Percentiles rank a stretch among this genome's conserved stretches.
Conservation (phyloP, 2,888 invertebrate species). For the Phrixothrix hirtus region DNA sequence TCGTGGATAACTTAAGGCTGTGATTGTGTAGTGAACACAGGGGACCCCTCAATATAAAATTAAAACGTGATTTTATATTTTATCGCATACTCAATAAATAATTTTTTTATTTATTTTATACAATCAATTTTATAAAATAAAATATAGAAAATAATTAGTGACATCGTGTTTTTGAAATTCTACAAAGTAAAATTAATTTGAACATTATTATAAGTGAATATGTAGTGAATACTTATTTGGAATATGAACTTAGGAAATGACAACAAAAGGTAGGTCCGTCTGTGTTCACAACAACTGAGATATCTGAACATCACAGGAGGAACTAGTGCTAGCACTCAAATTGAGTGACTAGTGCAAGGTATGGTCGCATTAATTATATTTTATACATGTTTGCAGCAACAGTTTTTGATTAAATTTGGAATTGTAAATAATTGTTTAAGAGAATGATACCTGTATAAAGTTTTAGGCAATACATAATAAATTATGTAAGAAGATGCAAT, state of each 20-base stretch:
- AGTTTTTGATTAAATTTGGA: no score
- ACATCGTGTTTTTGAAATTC: no score
- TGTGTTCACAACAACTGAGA: slow-evolving; percentile 60
- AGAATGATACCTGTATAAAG: no score
- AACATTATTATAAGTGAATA: no score
- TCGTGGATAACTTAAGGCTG: slow-evolving; percentile 44
- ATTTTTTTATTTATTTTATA: slow-evolving; percentile 30
- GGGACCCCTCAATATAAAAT: slow-evolving; percentile 40
- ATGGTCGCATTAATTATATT: slow-evolving; percentile 58
- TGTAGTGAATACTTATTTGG: no score
- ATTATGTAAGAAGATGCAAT: no score
- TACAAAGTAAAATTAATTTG: no score
- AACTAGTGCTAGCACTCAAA: slow-evolving; percentile 78
- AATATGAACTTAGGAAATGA: slow-evolving; percentile 5
- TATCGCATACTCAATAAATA: slow-evolving; percentile 30
- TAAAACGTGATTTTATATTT: slow-evolving; percentile 30
- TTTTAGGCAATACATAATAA: no score
- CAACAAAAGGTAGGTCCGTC: slow-evolving; percentile 56
- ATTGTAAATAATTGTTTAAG: no score
- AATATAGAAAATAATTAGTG: slow-evolving; percentile 1
- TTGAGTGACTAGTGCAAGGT: slow-evolving; percentile 80
- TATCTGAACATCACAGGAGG: slow-evolving; percentile 51
- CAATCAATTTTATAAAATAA: slow-evolving; percentile 8
- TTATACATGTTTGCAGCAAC: slow-evolving; percentile 39
- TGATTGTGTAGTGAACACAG: slow-evolving; percentile 56